Evolutionary conservation across 1,140 invertebrate genomes (phyloP).

Genomic region (Acromyrmex echinatior): DNA sequence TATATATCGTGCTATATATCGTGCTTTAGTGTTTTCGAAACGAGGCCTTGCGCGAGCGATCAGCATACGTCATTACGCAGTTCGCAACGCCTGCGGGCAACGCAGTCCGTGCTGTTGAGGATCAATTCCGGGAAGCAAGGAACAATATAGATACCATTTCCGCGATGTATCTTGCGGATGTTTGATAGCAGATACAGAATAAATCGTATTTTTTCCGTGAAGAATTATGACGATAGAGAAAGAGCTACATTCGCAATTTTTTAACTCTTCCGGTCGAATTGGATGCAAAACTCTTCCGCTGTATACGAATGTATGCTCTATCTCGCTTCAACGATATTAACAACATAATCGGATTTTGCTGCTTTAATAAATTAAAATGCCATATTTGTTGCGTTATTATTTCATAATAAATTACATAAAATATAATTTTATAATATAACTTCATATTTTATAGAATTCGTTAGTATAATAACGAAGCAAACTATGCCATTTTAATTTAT

Average conservation of each 20-base stretch:
- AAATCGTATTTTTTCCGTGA: background rate
- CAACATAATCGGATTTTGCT: background rate
- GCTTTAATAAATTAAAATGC: background rate
- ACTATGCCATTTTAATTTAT: background rate
- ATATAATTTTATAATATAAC: too few species aligned
- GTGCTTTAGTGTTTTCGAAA: constrained; percentile 41
- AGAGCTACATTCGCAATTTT: background rate
- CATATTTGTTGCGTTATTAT: too few species aligned
- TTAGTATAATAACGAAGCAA: background rate
- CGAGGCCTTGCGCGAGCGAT: constrained; percentile 49
- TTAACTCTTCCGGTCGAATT: background rate
- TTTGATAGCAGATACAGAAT: background rate
- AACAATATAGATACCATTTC: background rate
- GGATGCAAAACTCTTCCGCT: background rate
- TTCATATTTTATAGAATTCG: background rate
- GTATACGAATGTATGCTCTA: background rate
- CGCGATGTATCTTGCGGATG: background rate
- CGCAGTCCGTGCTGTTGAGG: constrained; percentile 27
- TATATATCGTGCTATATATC: background rate
- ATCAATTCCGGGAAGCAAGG: constrained; percentile 18
- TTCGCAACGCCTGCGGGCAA: constrained; percentile 60
- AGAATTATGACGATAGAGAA: background rate
- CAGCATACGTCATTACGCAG: constrained; percentile 64
- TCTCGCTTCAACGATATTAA: background rate
- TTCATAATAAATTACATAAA: too few species aligned